Conservation (phyloP, 2,113 vertebrate species). For the Thinocorus orbignyianus region DNA sequence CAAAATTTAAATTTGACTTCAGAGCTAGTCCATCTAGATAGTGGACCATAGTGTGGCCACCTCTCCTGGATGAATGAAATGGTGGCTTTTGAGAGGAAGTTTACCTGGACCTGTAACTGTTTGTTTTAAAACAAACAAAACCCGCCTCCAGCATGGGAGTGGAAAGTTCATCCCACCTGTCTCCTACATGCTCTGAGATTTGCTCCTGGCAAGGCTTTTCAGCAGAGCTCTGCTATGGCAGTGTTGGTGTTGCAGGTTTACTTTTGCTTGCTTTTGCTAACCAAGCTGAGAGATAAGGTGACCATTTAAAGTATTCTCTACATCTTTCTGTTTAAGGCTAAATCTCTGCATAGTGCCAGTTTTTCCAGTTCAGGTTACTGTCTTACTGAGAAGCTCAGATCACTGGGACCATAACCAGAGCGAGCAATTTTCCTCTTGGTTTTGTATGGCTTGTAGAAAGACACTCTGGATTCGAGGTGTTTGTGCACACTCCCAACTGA, state of each 20-base stretch:
- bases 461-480: background rate
- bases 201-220: background rate
- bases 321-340: background rate
- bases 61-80: background rate
- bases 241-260: background rate
- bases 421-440: background rate
- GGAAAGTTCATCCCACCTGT: background rate
- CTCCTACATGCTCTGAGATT: background rate
- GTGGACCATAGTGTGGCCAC: background rate
- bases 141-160: background rate
- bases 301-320: background rate
- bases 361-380: background rate
- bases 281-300: background rate
- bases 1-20: background rate
- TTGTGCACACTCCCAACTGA: background rate
- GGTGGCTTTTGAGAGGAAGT: background rate
- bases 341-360: background rate
- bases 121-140: background rate
- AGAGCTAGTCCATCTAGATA: background rate
- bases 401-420: background rate
- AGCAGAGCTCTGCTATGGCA: background rate
- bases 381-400: background rate
- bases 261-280: background rate
- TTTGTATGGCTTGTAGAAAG: background rate
- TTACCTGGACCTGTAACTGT: background rate